phyloP scores from a whole-genome alignment of 2,797 vertebrate species.

The Pangasius mekongensis region DNA sequence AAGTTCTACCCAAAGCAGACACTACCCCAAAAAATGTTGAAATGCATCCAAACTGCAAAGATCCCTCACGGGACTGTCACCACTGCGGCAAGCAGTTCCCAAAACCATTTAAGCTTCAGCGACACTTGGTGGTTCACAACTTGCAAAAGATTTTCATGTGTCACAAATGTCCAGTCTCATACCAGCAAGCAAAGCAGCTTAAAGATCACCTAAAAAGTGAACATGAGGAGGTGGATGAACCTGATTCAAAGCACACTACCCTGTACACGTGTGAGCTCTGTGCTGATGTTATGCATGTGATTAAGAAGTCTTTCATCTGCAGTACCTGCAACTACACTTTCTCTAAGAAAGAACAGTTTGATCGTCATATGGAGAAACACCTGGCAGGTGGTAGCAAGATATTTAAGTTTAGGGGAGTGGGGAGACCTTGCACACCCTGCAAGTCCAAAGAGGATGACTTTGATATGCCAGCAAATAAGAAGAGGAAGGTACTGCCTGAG shows the following conservation, averaged over 20 bases:
- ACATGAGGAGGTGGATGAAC: conserved; percentile 83
- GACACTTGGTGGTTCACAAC: conserved; percentile 96
- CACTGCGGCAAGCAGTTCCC: conserved; percentile 98
- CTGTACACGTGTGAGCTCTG: conserved; percentile 96
- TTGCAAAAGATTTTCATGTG: conserved; percentile 95
- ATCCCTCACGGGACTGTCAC: conserved; percentile 96
- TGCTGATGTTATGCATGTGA: conserved; percentile 95
- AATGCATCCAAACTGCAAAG: conserved; percentile 94
- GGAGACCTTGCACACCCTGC: conserved; percentile 81
- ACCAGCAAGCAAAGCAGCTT: conserved; percentile 86
- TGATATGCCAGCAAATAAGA: conserved; percentile 79
- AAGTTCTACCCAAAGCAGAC: conserved; percentile 77
- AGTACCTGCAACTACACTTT: conserved; percentile 99
- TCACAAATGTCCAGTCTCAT: conserved; percentile 90
- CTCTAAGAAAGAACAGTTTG: conserved; percentile 97
- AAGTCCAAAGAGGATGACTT: conserved; percentile 73
- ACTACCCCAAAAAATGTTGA: conserved; percentile 75
- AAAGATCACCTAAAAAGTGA: conserved; percentile 86
- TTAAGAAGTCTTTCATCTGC: conserved; percentile 96
- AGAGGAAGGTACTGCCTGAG: conserved; percentile 73
- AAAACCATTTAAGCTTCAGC: conserved; percentile 97
- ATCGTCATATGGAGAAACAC: conserved; percentile 98
- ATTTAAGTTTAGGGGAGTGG: conserved; percentile 89
- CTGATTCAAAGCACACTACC: conserved; percentile 91
- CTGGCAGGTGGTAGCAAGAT: conserved; percentile 84